Evolutionary conservation across 2,113 vertebrate genomes (phyloP).

Genomic region (Saimiri boliviensis): DNA sequence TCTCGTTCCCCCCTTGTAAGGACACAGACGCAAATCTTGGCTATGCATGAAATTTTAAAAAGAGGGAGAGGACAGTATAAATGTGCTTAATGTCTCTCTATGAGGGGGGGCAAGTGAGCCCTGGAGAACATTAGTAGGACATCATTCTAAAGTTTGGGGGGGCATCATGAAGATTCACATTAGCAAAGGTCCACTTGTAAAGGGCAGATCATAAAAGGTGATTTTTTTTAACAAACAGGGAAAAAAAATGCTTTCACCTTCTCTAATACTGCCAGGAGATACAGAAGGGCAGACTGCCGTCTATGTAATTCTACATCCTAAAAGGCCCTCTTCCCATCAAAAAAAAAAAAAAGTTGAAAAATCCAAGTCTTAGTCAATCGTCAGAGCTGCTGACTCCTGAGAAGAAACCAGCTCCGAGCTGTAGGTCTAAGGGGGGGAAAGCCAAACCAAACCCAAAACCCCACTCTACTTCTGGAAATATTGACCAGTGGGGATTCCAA

Average conservation of each 20-base stretch:
- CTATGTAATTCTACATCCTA: neutral
- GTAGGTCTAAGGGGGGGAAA: neutral
- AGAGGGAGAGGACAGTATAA: neutral
- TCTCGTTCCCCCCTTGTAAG: neutral
- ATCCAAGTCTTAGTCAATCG: neutral
- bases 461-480: neutral
- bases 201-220: slow-evolving; percentile 20
- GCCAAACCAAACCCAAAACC: neutral
- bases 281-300: neutral
- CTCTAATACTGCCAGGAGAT: neutral
- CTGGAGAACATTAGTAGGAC: slow-evolving; percentile 68
- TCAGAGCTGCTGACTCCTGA: neutral
- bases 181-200: slow-evolving; percentile 40
- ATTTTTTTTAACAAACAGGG: neutral
- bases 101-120: neutral
- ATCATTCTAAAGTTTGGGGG: slow-evolving; percentile 78
- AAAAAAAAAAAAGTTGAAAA: slow-evolving; percentile 12
- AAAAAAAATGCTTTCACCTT: neutral
- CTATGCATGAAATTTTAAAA: slow-evolving; percentile 62
- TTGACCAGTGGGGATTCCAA: slow-evolving; percentile 41
- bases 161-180: slow-evolving; percentile 39
- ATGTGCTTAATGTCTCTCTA: neutral
- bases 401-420: neutral
- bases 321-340: neutral
- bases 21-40: neutral